phyloP scores from a whole-genome alignment of 2,113 vertebrate genomes.

The Ochotona princeps region DNA sequence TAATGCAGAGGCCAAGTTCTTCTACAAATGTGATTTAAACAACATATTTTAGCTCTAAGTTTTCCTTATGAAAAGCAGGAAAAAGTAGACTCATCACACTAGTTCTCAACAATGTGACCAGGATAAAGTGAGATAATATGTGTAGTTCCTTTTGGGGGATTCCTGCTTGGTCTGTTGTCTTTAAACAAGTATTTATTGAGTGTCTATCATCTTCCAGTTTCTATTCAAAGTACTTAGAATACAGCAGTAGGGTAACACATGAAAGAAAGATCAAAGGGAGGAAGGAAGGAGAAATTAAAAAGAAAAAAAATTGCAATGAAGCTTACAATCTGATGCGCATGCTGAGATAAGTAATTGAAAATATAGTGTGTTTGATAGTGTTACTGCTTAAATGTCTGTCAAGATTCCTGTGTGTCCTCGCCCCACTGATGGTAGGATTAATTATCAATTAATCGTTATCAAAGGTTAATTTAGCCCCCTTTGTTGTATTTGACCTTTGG shows the following conservation, averaged over 20 bases:
- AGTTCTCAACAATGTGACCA: neutral
- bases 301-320: neutral
- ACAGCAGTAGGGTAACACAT: neutral
- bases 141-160: neutral
- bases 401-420: neutral
- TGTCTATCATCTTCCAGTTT: neutral
- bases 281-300: neutral
- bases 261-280: neutral
- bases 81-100: neutral
- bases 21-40: neutral
- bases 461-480: too few relatives aligned
- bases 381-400: neutral
- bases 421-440: neutral
- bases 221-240: slow-evolving; percentile 13
- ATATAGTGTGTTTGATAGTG: neutral
- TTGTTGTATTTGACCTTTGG: neutral
- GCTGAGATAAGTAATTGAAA: neutral
- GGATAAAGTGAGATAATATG: neutral
- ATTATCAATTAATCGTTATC: neutral
- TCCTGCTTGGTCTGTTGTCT: neutral
- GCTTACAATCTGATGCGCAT: neutral
- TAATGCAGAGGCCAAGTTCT: neutral
- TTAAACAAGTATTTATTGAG: slow-evolving; percentile 4
- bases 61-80: neutral
- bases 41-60: neutral